A percentile compares a stretch with the other conserved stretches of the same genome.
These are phyloP conservation scores for Sciurus niger DNA, from an alignment of 2,113 vertebrate genomes.

Conservation along the genomic window DNA sequence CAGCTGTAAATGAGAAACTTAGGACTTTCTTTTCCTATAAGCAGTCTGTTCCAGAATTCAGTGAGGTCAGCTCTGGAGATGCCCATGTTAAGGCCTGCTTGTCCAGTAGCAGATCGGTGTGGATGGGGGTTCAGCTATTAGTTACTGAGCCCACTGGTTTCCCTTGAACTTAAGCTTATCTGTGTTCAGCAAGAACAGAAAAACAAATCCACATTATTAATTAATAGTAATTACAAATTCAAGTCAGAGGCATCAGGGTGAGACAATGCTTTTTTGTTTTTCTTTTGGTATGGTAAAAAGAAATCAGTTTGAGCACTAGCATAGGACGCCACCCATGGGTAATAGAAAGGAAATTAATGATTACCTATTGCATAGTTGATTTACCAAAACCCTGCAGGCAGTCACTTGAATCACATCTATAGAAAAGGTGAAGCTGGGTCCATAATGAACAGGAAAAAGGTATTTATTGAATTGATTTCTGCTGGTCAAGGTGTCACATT, in stretches of 20 bases:
- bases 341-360: conserved; percentile 81
- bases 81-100: not conserved
- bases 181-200: conserved; percentile 27
- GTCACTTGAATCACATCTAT: conserved; percentile 82
- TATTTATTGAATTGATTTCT: conserved; percentile 80
- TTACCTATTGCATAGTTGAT: conserved; percentile 81
- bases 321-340: conserved; percentile 28
- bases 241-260: conserved; percentile 57
- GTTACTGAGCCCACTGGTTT: not conserved
- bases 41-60: not conserved
- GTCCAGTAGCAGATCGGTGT: not conserved
- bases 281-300: conserved; percentile 65
- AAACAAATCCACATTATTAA: conserved; percentile 54
- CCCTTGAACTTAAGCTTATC: not conserved
- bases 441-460: conserved; percentile 75
- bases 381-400: conserved; percentile 82
- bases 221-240: conserved; percentile 77
- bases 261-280: conserved; percentile 52
- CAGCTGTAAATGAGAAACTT: not conserved
- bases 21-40: not conserved
- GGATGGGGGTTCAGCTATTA: not conserved
- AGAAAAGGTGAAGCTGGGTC: conserved; percentile 80
- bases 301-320: conserved; percentile 72
- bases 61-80: too few species aligned
- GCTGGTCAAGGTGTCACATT: not conserved